These are phyloP conservation scores for Ceratotherium simum DNA, from an alignment of 2,113 vertebrate genomes.

Conservation along the genomic window DNA sequence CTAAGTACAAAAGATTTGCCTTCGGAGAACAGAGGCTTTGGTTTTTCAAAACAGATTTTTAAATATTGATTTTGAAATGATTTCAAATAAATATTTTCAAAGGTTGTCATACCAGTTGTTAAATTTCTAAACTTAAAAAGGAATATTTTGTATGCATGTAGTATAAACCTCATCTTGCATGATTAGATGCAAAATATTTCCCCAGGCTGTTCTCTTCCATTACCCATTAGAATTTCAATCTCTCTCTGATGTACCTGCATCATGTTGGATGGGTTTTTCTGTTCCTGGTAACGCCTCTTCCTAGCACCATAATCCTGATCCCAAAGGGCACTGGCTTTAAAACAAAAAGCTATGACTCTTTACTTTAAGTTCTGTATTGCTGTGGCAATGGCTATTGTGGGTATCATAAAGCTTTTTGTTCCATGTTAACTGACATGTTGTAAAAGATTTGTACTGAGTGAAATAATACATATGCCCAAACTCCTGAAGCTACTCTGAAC, in stretches of 20 bases:
- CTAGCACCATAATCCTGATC: background rate
- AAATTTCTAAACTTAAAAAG: background rate
- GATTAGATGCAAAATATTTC: background rate
- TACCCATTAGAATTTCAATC: too few relatives aligned
- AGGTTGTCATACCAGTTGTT: background rate
- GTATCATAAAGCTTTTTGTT: background rate
- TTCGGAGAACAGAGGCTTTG: background rate
- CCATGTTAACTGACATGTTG: background rate
- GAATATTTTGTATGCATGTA: background rate
- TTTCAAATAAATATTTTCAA: conserved; percentile 48
- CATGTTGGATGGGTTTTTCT: background rate
- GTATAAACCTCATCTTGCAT: background rate
- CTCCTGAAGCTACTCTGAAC: background rate
- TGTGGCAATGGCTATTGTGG: background rate
- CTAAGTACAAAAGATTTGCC: background rate
- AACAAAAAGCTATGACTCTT: background rate
- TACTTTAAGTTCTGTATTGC: background rate
- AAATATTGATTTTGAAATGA: conserved; percentile 12
- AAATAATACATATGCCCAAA: background rate
- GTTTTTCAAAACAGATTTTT: background rate
- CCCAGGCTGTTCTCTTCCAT: background rate
- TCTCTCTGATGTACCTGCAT: background rate
- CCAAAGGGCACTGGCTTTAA: background rate
- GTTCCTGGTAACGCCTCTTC: background rate
- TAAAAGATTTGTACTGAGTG: background rate